These are phyloP conservation scores for Drosophila jambulina DNA, from an alignment of 1,140 invertebrate species.

Conservation along the genomic window DNA sequence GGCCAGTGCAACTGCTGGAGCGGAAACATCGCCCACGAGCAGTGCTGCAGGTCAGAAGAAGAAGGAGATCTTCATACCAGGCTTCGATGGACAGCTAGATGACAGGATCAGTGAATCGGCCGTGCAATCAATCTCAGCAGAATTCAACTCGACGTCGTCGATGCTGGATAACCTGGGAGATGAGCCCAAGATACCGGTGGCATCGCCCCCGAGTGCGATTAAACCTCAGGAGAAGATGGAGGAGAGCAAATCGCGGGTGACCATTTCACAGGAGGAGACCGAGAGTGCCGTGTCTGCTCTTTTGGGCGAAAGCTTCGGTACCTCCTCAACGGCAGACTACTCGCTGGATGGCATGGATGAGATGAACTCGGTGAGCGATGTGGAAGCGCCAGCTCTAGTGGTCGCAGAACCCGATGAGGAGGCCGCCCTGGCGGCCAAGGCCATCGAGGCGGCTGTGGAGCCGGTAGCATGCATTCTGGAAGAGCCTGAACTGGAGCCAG, in stretches of 20 bases:
- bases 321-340: constrained; percentile 86
- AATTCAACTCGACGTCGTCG: constrained; percentile 82
- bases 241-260: constrained; percentile 90
- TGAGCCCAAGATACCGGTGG: constrained; percentile 85
- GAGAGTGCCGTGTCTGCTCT: constrained; percentile 95
- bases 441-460: constrained; percentile 70
- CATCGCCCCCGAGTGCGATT: constrained; percentile 74
- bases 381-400: constrained; percentile 49
- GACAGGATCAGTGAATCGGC: constrained; percentile 92
- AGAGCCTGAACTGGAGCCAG: constrained; percentile 49
- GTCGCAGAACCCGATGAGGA: constrained; percentile 76
- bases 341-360: constrained; percentile 86
- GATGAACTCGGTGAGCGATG: constrained; percentile 51
- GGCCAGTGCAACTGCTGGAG: constrained; percentile 26
- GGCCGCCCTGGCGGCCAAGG: constrained; percentile 74
- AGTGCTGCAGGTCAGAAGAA: constrained; percentile 72
- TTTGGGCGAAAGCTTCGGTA: constrained; percentile 92
- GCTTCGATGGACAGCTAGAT: constrained; percentile 89
- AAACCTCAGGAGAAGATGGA: constrained; percentile 87
- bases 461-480: constrained; percentile 49
- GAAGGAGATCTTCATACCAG: constrained; percentile 89
- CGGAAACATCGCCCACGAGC: constrained; percentile 38
- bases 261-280: constrained; percentile 96
- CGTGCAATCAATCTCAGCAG: constrained; percentile 90
- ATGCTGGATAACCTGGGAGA: constrained; percentile 78